Base-by-base conservation (phyloP, 53 echinoderm and acorn worm species). In the Henricia sp. region DNA sequence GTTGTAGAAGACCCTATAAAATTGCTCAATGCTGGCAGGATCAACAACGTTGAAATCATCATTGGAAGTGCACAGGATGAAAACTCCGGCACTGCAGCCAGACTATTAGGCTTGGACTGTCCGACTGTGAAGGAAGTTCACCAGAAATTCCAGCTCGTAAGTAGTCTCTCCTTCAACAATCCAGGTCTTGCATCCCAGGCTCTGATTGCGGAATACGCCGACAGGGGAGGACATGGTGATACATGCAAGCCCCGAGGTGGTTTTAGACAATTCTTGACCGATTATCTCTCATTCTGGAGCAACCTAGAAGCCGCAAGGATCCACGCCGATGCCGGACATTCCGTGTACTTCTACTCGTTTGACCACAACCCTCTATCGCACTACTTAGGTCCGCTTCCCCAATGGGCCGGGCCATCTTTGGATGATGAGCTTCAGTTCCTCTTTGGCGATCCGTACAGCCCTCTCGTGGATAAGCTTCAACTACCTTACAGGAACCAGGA, bases 361-460 rank as follows among this genome's bases (percentile, higher is more conserved):
- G 41, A 84, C 20, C 84, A 71, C 19, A 55, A 55, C 29, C 71
- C 84, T 32, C 52, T 44, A 5, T n/a, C 40, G 30, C 46, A 71
- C 10, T 73, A 73, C 54, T 25, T 1, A 4, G 34, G 53, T 20
- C 19, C 13, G 5, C 60, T 90, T 37, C 62, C 82, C 3, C 64
- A 85, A 32, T 52, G 68, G 68, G 72, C 82, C 14, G 70, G 67
- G 52, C 53, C 75, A 19, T 26, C 86, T 17, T 84, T 80, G 6
- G 69, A 50, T 32, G 91, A 91, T 50, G 91, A 91, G 52, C 17
- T 91, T 21, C 91, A 85, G 48, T 73, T 82, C 57, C 42, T 85
- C 41, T 91, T 91, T 63, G 91, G 91, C 27, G 72, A 66, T 77
- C 91, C 91, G 25, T 91, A 91, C 60, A 71, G 40, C 19, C 58